Evolutionary conservation across 2,113 vertebrate species (phyloP).

Genomic region (Rattus rattus): DNA sequence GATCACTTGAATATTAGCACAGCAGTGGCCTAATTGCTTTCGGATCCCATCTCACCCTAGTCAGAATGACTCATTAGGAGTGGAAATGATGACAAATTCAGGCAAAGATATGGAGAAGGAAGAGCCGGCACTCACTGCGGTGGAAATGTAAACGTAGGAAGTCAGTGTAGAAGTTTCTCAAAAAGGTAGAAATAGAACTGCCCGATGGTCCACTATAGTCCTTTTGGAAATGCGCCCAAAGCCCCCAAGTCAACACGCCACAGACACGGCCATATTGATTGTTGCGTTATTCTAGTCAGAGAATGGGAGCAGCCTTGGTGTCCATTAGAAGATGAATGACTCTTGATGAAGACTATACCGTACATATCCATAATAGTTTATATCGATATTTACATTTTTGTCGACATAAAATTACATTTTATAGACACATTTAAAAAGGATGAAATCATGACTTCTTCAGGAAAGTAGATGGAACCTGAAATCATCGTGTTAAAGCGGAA

Average conservation of each 20-base stretch:
- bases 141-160: neutral
- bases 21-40: neutral
- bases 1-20: neutral
- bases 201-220: neutral
- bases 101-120: neutral
- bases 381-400: neutral
- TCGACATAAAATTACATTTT: neutral
- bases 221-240: neutral
- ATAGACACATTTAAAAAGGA: neutral
- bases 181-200: neutral
- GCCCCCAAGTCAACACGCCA: neutral
- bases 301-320: neutral
- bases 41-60: neutral
- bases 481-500: neutral
- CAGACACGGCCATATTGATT: neutral
- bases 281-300: neutral
- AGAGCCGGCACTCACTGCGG: neutral
- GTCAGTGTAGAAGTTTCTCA: too few species aligned
- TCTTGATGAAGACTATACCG: neutral
- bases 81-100: neutral
- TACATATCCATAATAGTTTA: neutral
- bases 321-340: neutral
- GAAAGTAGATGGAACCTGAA: neutral
- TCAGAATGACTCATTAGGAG: neutral
- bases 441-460: neutral